Evolutionary conservation across 2,113 vertebrate species (phyloP).

Genomic region (Rhineura floridana): DNA sequence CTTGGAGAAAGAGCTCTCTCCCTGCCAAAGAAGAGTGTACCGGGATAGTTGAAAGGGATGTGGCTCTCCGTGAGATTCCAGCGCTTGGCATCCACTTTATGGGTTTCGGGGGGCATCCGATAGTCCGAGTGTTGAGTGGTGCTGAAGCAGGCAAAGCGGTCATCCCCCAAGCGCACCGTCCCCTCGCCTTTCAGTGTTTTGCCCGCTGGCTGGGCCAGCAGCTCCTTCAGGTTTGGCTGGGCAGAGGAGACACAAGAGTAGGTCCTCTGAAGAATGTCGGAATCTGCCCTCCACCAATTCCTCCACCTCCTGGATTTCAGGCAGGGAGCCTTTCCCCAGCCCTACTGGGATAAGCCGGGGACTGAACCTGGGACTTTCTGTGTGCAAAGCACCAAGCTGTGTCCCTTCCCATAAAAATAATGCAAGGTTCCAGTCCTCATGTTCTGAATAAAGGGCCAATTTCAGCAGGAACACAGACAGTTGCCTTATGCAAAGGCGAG

Average conservation of each 20-base stretch:
- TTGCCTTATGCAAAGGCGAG: too few species aligned
- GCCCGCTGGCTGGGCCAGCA: fast-evolving
- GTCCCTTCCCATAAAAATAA: too few species aligned
- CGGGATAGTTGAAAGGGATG: neutral
- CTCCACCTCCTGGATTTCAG: too few species aligned
- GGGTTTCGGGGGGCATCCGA: neutral
- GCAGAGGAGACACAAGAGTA: neutral
- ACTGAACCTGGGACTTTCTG: too few species aligned
- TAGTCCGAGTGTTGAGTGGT: neutral
- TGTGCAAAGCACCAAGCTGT: too few species aligned
- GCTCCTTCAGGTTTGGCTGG: neutral
- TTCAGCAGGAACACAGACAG: too few species aligned
- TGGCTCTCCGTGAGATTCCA: neutral
- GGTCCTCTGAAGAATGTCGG: too few species aligned
- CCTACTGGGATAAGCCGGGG: too few species aligned
- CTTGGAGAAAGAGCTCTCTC: too few species aligned
- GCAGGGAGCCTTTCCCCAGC: too few species aligned
- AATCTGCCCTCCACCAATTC: neutral
- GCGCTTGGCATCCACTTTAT: neutral
- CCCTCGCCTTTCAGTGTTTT: neutral
- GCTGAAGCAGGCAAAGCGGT: neutral
- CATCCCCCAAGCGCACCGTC: neutral
- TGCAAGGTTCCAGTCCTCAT: too few species aligned
- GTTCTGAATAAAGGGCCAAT: too few species aligned
- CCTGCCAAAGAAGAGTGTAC: neutral